These are phyloP conservation scores for Erpobdella octoculata DNA, from an alignment of 2,888 invertebrate genomes.

Conservation along the genomic window DNA sequence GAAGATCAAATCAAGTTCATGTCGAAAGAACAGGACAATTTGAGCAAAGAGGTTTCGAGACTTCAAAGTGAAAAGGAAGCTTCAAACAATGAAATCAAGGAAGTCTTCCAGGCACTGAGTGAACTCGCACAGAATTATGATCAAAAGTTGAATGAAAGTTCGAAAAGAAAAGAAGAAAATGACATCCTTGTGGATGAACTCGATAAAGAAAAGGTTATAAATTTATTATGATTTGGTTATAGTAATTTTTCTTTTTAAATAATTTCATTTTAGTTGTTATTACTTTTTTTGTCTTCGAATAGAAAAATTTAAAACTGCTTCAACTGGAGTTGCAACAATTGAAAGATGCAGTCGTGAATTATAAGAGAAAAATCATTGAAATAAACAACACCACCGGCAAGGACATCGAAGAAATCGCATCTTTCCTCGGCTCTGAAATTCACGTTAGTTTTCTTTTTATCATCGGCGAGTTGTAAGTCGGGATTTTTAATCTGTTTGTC, in stretches of 20 bases:
- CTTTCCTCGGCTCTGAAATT: neutral
- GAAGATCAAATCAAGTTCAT: constrained; percentile 63
- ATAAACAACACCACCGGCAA: neutral
- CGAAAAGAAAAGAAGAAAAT: constrained; percentile 88
- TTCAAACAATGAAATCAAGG: constrained; percentile 23
- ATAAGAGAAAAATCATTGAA: constrained; percentile 5
- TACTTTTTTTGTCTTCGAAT: neutral
- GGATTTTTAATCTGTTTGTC: neutral
- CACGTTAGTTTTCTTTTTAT: neutral
- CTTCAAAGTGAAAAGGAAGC: constrained; percentile 20
- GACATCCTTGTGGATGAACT: constrained; percentile 83
- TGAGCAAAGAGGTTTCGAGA: constrained; percentile 13
- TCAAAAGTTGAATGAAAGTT: constrained; percentile 94
- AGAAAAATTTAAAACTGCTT: constrained; percentile 12
- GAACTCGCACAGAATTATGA: constrained; percentile 98
- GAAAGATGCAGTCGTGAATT: constrained; percentile 1
- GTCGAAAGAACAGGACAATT: constrained; percentile 54
- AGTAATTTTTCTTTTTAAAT: neutral
- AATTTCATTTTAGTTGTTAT: neutral
- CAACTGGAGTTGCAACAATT: constrained; percentile 18
- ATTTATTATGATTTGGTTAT: neutral
- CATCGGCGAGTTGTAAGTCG: too few relatives aligned
- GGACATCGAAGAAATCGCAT: constrained; percentile 8
- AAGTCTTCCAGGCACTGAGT: constrained; percentile 73
- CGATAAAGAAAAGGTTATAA: constrained; percentile 66